Base-by-base conservation (phyloP, 2,888 invertebrate genomes). In the Ornithoptera priamus region DNA sequence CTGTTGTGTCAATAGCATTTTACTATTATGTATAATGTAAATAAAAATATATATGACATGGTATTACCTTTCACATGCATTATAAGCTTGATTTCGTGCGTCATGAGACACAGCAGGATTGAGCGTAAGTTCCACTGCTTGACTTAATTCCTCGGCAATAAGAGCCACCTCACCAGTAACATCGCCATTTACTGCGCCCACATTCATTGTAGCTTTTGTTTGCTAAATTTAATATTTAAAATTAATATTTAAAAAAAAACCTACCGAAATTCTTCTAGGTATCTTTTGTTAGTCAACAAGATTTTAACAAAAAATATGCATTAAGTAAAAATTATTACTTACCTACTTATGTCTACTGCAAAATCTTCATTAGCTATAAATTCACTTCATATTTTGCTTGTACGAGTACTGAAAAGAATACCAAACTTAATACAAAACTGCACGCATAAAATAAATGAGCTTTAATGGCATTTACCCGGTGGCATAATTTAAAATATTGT, bases 101-200 rank as follows among this genome's bases (percentile, higher is more conserved):
- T 95, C 94, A 74, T 96, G 97, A 18, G 95, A 93, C 53, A 96
- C 95, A 71, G 94, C 92, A n/a, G 97, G 95, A 80, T 96, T 95
- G 94, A 97, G 95, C 71, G 97, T 97, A 20, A 97, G 92, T 80
- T 97, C 97, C 56, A 97, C 96, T 62, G 97, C 97, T 69, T 95
- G 93, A 69, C 96, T 96, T 76, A 97, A 92, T 85, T 97, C 97
- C 70, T 95, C 95, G 73, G 96, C 96, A 81, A 95, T 92, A 75
- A 95, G 94, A 74, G 93, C 93, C 74, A 95, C 95, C 84, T 95
- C 95, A 70, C 94, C 93, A 60, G 91, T 93, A 73, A 93, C 93
- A 85, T 87, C 88, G 69, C 81, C 84, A 67, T 84, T 84, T 75
- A 81, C 81, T 74, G 82, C 85, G 71, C 83, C 87, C 73, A 88